Evolutionary conservation across 2,797 vertebrate genomes (phyloP).

Genomic region (Glyptemys insculpta): DNA sequence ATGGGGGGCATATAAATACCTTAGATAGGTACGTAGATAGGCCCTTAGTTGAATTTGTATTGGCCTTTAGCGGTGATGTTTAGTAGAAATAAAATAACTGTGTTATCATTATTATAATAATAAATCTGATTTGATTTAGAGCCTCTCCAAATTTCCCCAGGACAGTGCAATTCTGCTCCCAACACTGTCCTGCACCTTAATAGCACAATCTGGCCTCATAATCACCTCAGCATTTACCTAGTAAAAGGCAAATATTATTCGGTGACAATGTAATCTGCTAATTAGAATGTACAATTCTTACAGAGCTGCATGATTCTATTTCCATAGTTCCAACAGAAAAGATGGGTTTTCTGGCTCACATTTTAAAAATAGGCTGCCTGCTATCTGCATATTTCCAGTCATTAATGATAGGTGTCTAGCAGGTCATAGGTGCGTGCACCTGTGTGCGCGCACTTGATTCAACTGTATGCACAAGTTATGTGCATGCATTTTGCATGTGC

Average conservation of each 20-base stretch:
- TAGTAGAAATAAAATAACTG: neutral
- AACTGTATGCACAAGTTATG: neutral
- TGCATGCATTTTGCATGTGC: neutral
- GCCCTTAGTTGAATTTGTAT: neutral
- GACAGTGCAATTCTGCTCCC: neutral
- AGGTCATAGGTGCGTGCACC: neutral
- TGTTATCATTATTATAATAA: neutral
- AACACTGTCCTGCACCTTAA: rapidly evolving
- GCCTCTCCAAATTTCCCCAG: neutral
- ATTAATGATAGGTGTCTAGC: neutral
- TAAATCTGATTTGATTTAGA: neutral
- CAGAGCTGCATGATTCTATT: neutral
- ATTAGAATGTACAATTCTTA: neutral
- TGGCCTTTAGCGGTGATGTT: neutral
- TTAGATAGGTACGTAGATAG: neutral
- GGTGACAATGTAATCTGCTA: neutral
- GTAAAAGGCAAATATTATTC: neutral
- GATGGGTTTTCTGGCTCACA: neutral
- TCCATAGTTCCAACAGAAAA: neutral
- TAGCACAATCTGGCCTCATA: neutral
- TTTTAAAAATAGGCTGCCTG: neutral
- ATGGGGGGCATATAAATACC: neutral
- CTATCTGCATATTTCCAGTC: neutral
- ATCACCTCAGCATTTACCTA: neutral
- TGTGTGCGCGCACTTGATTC: neutral